These are phyloP conservation scores for Bagarius yarrelli DNA, from an alignment of 2,113 vertebrate species.

Conservation along the genomic window DNA sequence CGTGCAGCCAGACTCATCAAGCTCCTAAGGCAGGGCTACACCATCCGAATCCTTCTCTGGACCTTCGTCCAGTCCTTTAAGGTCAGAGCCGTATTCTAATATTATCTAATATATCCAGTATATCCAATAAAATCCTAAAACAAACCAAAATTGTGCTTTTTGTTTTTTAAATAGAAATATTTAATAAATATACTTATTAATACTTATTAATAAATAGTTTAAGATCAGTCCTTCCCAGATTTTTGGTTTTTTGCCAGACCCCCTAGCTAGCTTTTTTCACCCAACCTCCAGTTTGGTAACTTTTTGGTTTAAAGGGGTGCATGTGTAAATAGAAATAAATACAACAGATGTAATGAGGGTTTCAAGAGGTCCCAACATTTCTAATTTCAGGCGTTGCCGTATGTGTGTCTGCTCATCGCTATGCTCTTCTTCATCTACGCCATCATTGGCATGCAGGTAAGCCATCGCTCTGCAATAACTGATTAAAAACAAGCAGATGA, in stretches of 20 bases:
- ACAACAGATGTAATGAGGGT: not conserved
- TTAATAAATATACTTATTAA: no score
- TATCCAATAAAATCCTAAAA: not conserved
- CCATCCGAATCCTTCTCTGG: conserved; percentile 96
- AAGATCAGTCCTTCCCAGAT: no score
- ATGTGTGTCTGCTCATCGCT: conserved; percentile 95
- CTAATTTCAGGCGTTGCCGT: conserved; percentile 85
- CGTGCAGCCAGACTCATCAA: conserved; percentile 94
- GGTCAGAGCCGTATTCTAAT: conserved; percentile 65
- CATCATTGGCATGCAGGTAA: conserved; percentile 98
- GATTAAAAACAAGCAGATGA: no score
- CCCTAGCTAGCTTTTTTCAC: no score
- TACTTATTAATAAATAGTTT: no score
- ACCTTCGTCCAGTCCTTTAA: conserved; percentile 98
- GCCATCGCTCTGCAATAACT: no score
- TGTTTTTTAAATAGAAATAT: not conserved
- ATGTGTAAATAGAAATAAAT: not conserved
- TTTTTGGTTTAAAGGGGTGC: no score
- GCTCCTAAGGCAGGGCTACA: conserved; percentile 94
- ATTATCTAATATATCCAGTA: no score
- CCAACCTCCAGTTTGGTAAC: no score
- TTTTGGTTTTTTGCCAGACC: no score
- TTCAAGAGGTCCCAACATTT: not conserved
- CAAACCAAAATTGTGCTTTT: not conserved
- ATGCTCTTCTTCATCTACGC: conserved; percentile 99